Evolutionary conservation across 2,888 invertebrate genomes (phyloP), one percentile per base, ranked within the genome.

Genomic region (Lamellibrachia columna): DNA sequence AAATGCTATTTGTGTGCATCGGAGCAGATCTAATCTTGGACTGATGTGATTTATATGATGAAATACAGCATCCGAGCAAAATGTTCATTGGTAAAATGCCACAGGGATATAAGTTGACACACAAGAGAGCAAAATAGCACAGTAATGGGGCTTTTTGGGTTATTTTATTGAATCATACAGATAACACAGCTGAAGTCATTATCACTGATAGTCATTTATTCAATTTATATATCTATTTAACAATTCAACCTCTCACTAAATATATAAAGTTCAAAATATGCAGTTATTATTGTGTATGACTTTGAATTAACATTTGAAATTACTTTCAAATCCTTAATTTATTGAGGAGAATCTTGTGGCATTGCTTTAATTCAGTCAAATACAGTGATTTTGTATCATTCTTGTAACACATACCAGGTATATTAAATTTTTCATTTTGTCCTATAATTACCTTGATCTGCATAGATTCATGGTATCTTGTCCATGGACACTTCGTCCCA

Each of bases 31-130:
- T 75, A 75, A 75, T 75, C n/a, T 75, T 75, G 75, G 75, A 75
- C 75, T 75, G 75, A 75, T 75, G 75, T 75, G 75, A 75, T 75
- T 75, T 75, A 75, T 75, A 22, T n/a, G 75, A 75, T 75, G 75
- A 75, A 75, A 75, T 75, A 75, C 75, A 75, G 75, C 22, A 22
- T 75, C 75, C 3, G 7, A 75, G 22, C 75, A 75, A 75, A 75
- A 75, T 75, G 75, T 75, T 22, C 75, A 75, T 75, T n/a, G 22
- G 75, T 15, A 75, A 22, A 75, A 75, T 75, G 75, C 22, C 75
- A 75, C 22, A 4, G 75, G 75, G 15, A 15, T 15, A 22, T 75
- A 22, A 15, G n/a, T 11, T 22, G 22, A 75, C 75, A 22, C n/a
- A 75, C 75, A 75, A 75, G 75, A 75, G 75, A 75, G 75, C 22